Base-by-base conservation (phyloP, 2,888 invertebrate genomes). In the Tipula confusa region DNA sequence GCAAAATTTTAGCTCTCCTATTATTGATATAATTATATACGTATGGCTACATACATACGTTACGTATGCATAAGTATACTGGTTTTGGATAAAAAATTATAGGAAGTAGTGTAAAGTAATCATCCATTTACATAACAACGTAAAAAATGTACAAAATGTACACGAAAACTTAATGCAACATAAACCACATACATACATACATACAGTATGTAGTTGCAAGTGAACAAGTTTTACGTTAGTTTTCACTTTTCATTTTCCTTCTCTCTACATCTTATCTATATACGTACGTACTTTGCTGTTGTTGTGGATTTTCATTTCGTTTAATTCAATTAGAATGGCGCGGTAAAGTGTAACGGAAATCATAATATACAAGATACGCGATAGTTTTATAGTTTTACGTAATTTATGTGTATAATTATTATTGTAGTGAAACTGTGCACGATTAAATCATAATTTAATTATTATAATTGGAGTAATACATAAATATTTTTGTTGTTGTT, bases 191-290 rank as follows among this genome's bases (percentile, higher is more conserved):
- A 31, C 31, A 7, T 31, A 31, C 31, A 31, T 31, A 31, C 31
- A 31, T 31, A 31, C 43, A 43, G n/a, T 64, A 64, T 64, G 18
- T 64, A 7, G 64, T 64, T 64, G 64, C 64, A 64, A 24, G 24
- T 24, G 64, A 64, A 64, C 64, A 64, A 24, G 64, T 64, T 64
- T 64, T 24, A 24, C 11, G 64, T 64, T 64, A 64, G 64, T 64
- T 64, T 64, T 64, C 64, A 64, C 64, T 64, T 64, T 64, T 24
- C 7, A 64, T 64, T 64, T 64, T 64, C 64, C 64, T n/a, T 64
- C 64, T 64, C 64, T 24, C 7, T 64, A 64, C 33, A 33, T 33
- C 1, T 1, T n/a, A 33, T 1, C 5, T 1, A 33, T 33, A 33
- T 33, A 33, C 33, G 33, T 33, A 33, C 3, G 9, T 7, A 64